Evolutionary conservation across 2,113 vertebrate species (phyloP).

Genomic region (Ornithorhynchus anatinus): DNA sequence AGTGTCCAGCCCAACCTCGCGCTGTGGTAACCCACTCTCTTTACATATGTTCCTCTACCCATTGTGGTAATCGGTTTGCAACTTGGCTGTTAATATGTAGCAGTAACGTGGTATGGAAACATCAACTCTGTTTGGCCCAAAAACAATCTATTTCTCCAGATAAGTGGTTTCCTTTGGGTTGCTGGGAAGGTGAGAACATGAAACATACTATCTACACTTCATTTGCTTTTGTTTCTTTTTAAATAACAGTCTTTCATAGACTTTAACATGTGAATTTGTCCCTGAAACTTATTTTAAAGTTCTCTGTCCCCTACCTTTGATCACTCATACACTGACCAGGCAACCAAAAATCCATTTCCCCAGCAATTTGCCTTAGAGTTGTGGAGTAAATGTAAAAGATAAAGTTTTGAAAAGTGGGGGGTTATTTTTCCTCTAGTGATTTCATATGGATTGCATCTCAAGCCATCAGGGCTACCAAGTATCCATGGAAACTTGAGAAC

Average conservation of each 20-base stretch:
- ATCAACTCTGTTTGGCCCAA: conserved; percentile 64
- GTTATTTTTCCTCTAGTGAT: conserved; percentile 59
- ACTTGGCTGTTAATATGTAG: conserved; percentile 63
- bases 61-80: conserved; percentile 46
- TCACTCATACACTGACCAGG: conserved; percentile 44
- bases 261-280: too few species aligned
- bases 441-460: conserved; percentile 63
- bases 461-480: conserved; percentile 64
- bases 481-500: conserved; percentile 71
- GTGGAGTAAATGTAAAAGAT: conserved; percentile 30
- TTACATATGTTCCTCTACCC: conserved; percentile 28
- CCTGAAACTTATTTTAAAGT: too few species aligned
- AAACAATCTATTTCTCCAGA: conserved; percentile 70
- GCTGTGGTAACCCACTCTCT: not conserved
- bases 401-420: conserved; percentile 43
- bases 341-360: conserved; percentile 17
- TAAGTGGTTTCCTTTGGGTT: conserved; percentile 51
- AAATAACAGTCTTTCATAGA: too few species aligned
- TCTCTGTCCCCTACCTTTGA: too few species aligned
- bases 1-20: conserved; percentile 27
- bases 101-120: conserved; percentile 61
- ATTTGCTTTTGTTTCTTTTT: conserved; percentile 49
- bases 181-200: conserved; percentile 43
- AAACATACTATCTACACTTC: conserved; percentile 37
- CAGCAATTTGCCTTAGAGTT: conserved; percentile 34